A percentile compares a stretch with the other conserved stretches of the same genome.
phyloP scores from a whole-genome alignment of 1,140 invertebrate species.

The Tenebrio molitor region DNA sequence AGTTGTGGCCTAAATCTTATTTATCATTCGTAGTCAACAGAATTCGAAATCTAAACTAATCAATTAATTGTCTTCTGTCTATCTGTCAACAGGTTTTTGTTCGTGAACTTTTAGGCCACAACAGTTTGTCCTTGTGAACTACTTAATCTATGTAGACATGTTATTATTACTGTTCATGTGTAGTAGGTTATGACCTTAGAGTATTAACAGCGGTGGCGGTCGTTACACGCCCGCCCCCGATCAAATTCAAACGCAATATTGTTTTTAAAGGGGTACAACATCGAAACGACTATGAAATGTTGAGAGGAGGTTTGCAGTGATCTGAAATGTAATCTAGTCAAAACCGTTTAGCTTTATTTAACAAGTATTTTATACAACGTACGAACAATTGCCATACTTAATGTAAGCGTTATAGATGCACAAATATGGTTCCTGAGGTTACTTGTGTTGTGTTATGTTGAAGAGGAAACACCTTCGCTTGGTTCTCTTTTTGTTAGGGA shows the following conservation, averaged over 20 bases:
- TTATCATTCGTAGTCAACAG: no score
- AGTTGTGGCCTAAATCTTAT: conserved; percentile 39
- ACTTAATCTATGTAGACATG: conserved; percentile 2
- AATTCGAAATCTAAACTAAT: no score
- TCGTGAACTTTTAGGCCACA: conserved; percentile 13
- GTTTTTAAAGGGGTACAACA: conserved; percentile 34
- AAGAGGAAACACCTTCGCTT: conserved; percentile 4
- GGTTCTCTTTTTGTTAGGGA: conserved; percentile 20
- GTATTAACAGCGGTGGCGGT: not conserved
- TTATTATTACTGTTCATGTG: conserved; percentile 27
- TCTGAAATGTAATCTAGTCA: conserved; percentile 53
- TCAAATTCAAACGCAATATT: conserved; percentile 20
- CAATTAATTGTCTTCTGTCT: no score
- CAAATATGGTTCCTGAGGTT: conserved; percentile 52
- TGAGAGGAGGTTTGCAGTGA: conserved; percentile 55
- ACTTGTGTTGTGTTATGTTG: conserved; percentile 29
- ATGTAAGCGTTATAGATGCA: conserved; percentile 48
- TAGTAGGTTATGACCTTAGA: conserved; percentile 9
- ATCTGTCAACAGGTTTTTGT: no score
- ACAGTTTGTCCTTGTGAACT: conserved; percentile 18
- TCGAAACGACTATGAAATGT: conserved; percentile 48
- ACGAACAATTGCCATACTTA: conserved; percentile 41
- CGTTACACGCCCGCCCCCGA: not conserved
- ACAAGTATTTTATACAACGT: conserved; percentile 45
- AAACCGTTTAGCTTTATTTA: conserved; percentile 52